phyloP scores from a whole-genome alignment of 2,797 vertebrate species.

The Sardinella longiceps region DNA sequence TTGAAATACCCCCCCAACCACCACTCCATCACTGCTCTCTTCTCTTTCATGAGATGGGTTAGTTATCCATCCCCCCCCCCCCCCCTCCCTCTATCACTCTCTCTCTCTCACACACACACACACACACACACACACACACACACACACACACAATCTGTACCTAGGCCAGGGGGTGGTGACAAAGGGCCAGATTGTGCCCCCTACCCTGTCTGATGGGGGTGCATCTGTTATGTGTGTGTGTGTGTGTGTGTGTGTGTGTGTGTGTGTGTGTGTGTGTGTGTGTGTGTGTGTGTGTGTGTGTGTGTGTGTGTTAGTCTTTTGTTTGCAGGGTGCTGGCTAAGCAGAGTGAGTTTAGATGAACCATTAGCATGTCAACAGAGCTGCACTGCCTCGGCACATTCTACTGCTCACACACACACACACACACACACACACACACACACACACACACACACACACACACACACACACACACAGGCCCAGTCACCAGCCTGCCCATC shows the following conservation, averaged over 20 bases:
- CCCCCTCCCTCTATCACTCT: background rate
- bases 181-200: background rate
- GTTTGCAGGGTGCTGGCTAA: conserved; percentile 42
- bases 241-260: background rate
- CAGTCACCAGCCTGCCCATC: too few relatives aligned
- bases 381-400: conserved; percentile 12
- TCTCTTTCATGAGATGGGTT: conserved; percentile 45
- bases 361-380: conserved; percentile 43
- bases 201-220: background rate
- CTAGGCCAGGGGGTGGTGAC: background rate
- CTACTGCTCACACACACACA: background rate
- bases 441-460: conserved; percentile 23
- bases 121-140: background rate
- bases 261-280: background rate
- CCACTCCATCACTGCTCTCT: conserved; percentile 26
- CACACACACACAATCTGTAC: background rate
- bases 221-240: background rate
- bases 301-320: conserved; percentile 29
- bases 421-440: conserved; percentile 19
- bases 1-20: conserved; percentile 45
- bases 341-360: conserved; percentile 39
- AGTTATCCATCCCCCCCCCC: conserved; percentile 35
- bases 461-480: background rate
- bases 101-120: background rate
- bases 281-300: background rate